A percentile compares a stretch with the other conserved stretches of the same genome.
phyloP scores from a whole-genome alignment of 2,888 invertebrate genomes.

The Megastigmus dorsalis region DNA sequence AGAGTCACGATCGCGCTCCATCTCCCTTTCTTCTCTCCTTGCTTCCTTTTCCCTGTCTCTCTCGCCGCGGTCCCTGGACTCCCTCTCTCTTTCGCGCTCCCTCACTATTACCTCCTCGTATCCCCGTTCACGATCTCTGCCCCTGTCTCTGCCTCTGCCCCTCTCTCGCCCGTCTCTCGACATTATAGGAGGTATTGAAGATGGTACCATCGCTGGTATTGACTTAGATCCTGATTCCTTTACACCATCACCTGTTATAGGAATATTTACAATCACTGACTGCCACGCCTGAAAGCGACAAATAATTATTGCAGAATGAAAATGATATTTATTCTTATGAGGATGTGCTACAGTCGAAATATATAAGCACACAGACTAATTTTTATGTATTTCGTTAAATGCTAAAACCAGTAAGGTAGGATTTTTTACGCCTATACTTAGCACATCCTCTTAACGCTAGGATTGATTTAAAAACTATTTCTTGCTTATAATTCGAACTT shows the following conservation, averaged over 20 bases:
- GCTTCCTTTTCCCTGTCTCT: constrained; percentile 68
- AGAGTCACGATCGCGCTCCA: constrained; percentile 76
- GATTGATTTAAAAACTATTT: too few relatives aligned
- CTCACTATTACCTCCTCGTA: constrained; percentile 64
- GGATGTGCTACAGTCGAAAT: too few relatives aligned
- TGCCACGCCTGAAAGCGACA: constrained; percentile 69
- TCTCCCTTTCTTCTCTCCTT: constrained; percentile 71
- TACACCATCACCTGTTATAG: constrained; percentile 69
- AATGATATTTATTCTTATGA: background rate
- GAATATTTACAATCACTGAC: constrained; percentile 70
- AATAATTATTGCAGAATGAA: background rate
- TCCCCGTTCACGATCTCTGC: constrained; percentile 68
- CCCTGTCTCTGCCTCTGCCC: constrained; percentile 70
- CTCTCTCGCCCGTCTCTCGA: constrained; percentile 71
- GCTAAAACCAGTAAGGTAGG: too few relatives aligned
- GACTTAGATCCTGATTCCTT: constrained; percentile 69
- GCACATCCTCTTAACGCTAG: too few relatives aligned
- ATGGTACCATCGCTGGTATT: constrained; percentile 73
- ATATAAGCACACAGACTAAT: too few relatives aligned
- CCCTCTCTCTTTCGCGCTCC: constrained; percentile 70
- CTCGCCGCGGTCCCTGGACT: too few relatives aligned
- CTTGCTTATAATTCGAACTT: too few relatives aligned
- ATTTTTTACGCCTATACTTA: too few relatives aligned
- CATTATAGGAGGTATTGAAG: constrained; percentile 69
- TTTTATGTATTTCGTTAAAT: too few relatives aligned